These are phyloP conservation scores for Podargus strigoides DNA, from an alignment of 2,797 vertebrate genomes.

Conservation along the genomic window DNA sequence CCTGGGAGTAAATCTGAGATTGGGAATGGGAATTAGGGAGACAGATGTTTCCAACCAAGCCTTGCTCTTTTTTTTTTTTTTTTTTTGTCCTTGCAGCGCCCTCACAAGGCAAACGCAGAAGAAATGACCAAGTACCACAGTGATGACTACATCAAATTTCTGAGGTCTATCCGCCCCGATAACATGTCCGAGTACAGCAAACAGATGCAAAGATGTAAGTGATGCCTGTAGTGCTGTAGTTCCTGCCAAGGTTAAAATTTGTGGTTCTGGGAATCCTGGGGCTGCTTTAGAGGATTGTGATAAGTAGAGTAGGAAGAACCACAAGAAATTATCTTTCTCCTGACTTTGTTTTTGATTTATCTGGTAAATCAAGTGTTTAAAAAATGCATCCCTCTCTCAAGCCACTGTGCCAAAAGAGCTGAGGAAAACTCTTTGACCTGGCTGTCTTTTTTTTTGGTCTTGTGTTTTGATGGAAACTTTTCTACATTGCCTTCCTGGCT, in stretches of 20 bases:
- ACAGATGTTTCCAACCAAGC: background rate
- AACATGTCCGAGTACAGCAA: slow-evolving; percentile 99
- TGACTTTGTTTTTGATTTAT: background rate
- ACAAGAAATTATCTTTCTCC: background rate
- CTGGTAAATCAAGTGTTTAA: background rate
- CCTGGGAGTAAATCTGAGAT: background rate
- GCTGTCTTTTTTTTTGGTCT: background rate
- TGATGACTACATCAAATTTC: slow-evolving; percentile 97
- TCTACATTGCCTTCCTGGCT: background rate
- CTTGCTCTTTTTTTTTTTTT: background rate
- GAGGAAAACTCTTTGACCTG: background rate
- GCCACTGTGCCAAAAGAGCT: background rate
- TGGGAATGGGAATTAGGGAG: background rate
- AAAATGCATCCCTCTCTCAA: background rate
- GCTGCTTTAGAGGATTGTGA: background rate
- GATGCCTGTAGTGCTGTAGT: background rate
- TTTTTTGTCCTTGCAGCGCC: slow-evolving; percentile 78
- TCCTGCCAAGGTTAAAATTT: background rate
- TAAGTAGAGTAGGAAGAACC: background rate
- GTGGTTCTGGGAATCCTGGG: background rate
- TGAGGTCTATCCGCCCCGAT: slow-evolving; percentile 94
- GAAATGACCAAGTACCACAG: slow-evolving; percentile 99
- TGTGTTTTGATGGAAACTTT: background rate
- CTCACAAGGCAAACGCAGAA: slow-evolving; percentile 94
- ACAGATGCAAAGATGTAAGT: slow-evolving; percentile 98